A percentile compares a stretch with the other conserved stretches of the same genome.
These are phyloP conservation scores for Aeoliscus strigatus DNA, from an alignment of 2,797 vertebrate species.

Conservation along the genomic window DNA sequence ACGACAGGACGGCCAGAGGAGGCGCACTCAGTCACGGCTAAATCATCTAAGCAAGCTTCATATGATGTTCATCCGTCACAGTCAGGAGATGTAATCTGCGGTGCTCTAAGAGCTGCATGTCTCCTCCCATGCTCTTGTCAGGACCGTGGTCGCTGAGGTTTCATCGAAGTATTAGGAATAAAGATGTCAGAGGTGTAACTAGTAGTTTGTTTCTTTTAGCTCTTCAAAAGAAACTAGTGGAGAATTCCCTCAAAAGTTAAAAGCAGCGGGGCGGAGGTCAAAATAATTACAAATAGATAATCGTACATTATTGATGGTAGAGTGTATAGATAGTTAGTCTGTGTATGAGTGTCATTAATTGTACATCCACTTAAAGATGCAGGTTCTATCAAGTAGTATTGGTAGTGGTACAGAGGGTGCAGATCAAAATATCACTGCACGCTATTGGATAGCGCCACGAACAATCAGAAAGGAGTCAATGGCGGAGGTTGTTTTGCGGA, in stretches of 20 bases:
- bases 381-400: neutral
- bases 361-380: conserved; percentile 1
- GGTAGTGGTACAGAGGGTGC: no score
- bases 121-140: conserved; percentile 28
- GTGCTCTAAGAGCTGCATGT: conserved; percentile 33
- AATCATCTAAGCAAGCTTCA: conserved; percentile 55
- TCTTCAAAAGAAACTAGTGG: no score
- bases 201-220: no score
- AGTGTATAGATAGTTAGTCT: neutral
- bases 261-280: no score
- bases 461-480: no score
- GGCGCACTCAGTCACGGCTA: conserved; percentile 35
- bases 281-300: conserved; percentile 6
- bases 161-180: neutral
- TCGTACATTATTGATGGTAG: conserved; percentile 31
- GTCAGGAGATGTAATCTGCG: conserved; percentile 47
- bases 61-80: conserved; percentile 50
- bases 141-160: conserved; percentile 1
- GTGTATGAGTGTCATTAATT: neutral
- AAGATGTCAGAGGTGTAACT: no score
- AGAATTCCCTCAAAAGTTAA: no score
- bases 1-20: conserved; percentile 28
- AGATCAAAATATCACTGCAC: no score
- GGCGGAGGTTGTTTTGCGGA: no score
- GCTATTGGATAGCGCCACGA: no score